phyloP scores from a whole-genome alignment of 2,888 invertebrate species.

The Micoletzkya japonica region DNA sequence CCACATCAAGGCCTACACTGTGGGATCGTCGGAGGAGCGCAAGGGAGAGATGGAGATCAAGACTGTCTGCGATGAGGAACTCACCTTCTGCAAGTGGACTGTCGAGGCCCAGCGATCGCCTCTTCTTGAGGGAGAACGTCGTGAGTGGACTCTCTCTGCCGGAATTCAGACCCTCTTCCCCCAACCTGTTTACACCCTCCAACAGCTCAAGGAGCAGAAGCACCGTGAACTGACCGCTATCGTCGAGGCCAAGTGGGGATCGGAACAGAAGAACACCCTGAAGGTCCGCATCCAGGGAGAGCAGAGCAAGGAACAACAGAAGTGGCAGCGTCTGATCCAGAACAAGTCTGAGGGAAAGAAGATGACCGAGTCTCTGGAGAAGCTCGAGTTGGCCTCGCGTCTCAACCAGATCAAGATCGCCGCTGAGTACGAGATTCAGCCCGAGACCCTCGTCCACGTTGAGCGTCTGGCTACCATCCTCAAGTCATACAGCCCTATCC shows the following conservation, averaged over 20 bases:
- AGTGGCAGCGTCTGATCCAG: not conserved
- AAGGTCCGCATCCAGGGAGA: constrained; percentile 33
- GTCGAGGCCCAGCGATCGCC: constrained; percentile 2
- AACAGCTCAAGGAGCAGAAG: constrained; percentile 40
- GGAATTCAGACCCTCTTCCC: constrained; percentile 18
- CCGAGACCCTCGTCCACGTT: constrained; percentile 36
- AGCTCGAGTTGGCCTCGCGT: constrained; percentile 25
- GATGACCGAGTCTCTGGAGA: too few species aligned
- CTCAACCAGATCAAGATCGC: constrained; percentile 40
- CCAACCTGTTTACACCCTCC: constrained; percentile 29
- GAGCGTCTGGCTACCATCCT: constrained; percentile 42
- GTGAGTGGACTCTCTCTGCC: constrained; percentile 28
- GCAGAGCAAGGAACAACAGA: constrained; percentile 32
- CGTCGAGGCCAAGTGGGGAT: constrained; percentile 36
- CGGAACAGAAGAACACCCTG: constrained; percentile 36
- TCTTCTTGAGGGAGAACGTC: constrained; percentile 29
- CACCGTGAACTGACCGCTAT: constrained; percentile 42
- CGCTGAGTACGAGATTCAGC: constrained; percentile 45
- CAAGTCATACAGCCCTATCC: constrained; percentile 49
- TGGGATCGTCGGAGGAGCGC: constrained; percentile 29
- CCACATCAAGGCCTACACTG: constrained; percentile 23
- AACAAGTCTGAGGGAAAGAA: constrained; percentile 30
- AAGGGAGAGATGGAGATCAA: constrained; percentile 30
- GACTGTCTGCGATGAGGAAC: constrained; percentile 35
- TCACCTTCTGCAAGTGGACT: constrained; percentile 35